phyloP scores from a whole-genome alignment of 2,888 invertebrate genomes.

The Galerucella calmariensis region DNA sequence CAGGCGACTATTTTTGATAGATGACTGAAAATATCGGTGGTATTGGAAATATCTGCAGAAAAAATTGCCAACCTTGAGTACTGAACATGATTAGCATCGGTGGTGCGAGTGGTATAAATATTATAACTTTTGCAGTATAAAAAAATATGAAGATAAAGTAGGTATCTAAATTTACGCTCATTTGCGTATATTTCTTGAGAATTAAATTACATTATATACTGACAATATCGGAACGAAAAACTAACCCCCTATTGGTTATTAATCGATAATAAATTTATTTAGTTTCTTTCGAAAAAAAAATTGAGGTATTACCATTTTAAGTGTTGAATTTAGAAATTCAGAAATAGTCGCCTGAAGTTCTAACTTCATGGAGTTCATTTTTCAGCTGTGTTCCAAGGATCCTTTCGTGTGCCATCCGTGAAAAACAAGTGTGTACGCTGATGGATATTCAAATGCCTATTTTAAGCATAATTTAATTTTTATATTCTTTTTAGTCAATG shows the following conservation, averaged over 20 bases:
- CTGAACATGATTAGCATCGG: too few species aligned
- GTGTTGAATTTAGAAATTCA: slow-evolving; percentile 6
- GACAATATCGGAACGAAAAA: too few species aligned
- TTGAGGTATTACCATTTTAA: neutral
- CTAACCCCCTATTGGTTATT: too few species aligned
- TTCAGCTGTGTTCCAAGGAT: slow-evolving; percentile 34
- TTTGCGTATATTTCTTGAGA: too few species aligned
- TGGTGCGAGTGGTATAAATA: too few species aligned
- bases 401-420: slow-evolving; percentile 21
- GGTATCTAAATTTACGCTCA: too few species aligned
- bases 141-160: too few species aligned
- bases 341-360: slow-evolving; percentile 34
- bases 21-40: neutral
- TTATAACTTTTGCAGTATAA: too few species aligned
- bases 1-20: slow-evolving; percentile 35
- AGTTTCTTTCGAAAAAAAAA: neutral
- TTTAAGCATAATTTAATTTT: slow-evolving; percentile 16
- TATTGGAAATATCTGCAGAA: neutral
- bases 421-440: slow-evolving; percentile 24
- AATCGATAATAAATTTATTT: neutral
- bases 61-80: too few species aligned
- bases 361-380: slow-evolving; percentile 33
- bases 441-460: neutral
- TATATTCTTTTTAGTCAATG: slow-evolving; percentile 8
- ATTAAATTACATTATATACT: too few species aligned